Conservation (phyloP, 1,140 invertebrate genomes). For the Argopecten irradians region DNA sequence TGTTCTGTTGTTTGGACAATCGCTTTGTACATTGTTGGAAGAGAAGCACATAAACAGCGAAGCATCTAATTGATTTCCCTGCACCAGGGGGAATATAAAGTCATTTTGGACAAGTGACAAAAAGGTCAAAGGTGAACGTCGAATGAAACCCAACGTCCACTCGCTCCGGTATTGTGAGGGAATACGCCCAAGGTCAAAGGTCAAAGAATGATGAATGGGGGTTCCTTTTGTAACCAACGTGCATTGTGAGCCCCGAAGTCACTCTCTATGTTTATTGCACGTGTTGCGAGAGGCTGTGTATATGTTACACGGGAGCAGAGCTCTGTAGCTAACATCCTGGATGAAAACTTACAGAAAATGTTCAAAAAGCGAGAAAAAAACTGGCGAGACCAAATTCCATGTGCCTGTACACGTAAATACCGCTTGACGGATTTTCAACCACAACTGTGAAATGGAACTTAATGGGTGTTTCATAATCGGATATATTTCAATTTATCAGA, state of each 20-base stretch:
- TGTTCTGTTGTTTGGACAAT: not conserved
- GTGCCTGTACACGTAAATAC: not conserved
- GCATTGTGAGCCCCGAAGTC: not conserved
- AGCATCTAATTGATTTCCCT: not conserved
- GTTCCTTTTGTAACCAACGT: not conserved
- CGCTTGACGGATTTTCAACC: not conserved
- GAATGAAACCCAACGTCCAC: not conserved
- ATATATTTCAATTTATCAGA: slow-evolving; percentile 13
- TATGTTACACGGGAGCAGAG: not conserved
- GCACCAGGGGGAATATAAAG: not conserved
- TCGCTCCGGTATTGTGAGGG: not conserved
- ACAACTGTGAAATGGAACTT: not conserved
- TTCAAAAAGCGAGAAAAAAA: not conserved
- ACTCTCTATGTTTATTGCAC: slow-evolving; percentile 17
- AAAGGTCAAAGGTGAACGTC: not conserved
- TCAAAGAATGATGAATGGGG: not conserved
- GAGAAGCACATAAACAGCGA: not conserved
- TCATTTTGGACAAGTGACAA: slow-evolving; percentile 5
- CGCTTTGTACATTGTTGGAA: not conserved
- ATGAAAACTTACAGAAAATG: slow-evolving; percentile 16
- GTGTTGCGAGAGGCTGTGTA: not conserved
- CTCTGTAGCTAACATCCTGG: not conserved
- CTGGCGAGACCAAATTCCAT: not conserved
- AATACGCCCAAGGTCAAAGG: not conserved
- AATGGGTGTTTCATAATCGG: not conserved